phyloP scores from a whole-genome alignment of 1,140 invertebrate genomes.

The Scaptomyza pallida region DNA sequence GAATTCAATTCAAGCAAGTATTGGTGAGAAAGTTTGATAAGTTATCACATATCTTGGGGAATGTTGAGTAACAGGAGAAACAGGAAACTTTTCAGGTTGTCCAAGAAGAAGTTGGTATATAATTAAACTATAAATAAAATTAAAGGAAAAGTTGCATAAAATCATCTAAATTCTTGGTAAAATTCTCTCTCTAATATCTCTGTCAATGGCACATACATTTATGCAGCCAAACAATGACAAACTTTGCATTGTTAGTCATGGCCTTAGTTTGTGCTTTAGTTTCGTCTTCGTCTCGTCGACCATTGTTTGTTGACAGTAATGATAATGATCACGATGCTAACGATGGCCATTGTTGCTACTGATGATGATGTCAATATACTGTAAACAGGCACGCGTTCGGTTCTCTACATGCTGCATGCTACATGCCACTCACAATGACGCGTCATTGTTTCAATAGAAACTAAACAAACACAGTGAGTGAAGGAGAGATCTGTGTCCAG shows the following conservation, averaged over 20 bases:
- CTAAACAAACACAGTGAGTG: conserved; percentile 48
- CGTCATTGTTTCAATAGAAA: conserved; percentile 74
- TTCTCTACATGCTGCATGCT: conserved; percentile 16
- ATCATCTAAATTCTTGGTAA: no score
- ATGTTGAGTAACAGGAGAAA: no score
- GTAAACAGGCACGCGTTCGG: conserved; percentile 61
- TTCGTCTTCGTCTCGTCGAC: not conserved
- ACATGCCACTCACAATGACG: conserved; percentile 55
- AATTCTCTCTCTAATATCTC: no score
- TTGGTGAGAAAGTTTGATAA: not conserved
- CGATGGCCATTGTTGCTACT: not conserved
- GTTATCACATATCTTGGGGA: no score
- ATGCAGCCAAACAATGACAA: conserved; percentile 63
- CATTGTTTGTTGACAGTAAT: conserved; percentile 39
- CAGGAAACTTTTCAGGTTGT: no score
- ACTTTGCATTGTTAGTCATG: conserved; percentile 72
- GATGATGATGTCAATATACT: conserved; percentile 60
- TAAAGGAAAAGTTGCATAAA: no score
- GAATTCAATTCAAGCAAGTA: not conserved
- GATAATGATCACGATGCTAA: conserved; percentile 10
- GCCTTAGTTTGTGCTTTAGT: conserved; percentile 12
- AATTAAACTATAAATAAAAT: not conserved
- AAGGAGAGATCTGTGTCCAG: not conserved
- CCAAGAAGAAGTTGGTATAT: not conserved
- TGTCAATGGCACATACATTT: conserved; percentile 25